Percentiles rank a stretch among this genome's conserved stretches.
phyloP scores from a whole-genome alignment of 2,113 vertebrate genomes.

The Neodontobutis hainanensis region DNA sequence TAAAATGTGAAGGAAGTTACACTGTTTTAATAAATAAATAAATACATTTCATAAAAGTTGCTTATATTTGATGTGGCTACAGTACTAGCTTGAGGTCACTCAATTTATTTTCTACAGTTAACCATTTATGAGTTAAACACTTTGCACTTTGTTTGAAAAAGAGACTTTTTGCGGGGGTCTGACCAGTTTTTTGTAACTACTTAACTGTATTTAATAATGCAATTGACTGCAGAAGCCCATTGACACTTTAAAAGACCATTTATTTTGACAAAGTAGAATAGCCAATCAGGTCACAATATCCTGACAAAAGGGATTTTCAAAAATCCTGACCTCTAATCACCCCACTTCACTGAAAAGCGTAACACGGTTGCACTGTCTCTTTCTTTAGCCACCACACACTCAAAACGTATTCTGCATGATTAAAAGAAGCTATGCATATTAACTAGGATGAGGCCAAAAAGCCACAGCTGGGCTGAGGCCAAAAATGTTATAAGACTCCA shows the following conservation, averaged over 20 bases:
- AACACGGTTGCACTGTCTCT: slow-evolving; percentile 17
- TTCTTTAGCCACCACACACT: slow-evolving; percentile 2
- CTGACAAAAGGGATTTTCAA: slow-evolving; percentile 52
- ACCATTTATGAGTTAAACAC: slow-evolving; percentile 14
- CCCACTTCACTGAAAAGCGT: slow-evolving; percentile 47
- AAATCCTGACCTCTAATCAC: slow-evolving; percentile 53
- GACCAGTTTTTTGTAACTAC: slow-evolving; percentile 21
- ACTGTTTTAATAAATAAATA: background rate
- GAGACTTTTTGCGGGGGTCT: background rate
- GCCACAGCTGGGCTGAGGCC: slow-evolving; percentile 55
- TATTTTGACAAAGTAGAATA: slow-evolving; percentile 54
- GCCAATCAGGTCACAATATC: slow-evolving; percentile 47
- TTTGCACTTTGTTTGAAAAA: slow-evolving; percentile 20
- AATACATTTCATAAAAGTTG: background rate
- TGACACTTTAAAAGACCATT: slow-evolving; percentile 51
- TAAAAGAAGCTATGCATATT: slow-evolving; percentile 76
- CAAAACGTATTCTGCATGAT: slow-evolving; percentile 40
- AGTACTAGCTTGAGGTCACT: background rate
- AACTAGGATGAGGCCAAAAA: slow-evolving; percentile 63
- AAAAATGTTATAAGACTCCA: slow-evolving; percentile 48
- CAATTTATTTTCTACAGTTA: slow-evolving; percentile 13
- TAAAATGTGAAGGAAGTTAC: too few species aligned
- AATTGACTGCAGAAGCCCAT: slow-evolving; percentile 35
- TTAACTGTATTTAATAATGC: slow-evolving; percentile 23
- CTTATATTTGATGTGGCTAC: too few species aligned